Percentiles rank a stretch among this genome's conserved stretches.
phyloP scores from a whole-genome alignment of 2,797 vertebrate genomes.

The Sphenodon punctatus region DNA sequence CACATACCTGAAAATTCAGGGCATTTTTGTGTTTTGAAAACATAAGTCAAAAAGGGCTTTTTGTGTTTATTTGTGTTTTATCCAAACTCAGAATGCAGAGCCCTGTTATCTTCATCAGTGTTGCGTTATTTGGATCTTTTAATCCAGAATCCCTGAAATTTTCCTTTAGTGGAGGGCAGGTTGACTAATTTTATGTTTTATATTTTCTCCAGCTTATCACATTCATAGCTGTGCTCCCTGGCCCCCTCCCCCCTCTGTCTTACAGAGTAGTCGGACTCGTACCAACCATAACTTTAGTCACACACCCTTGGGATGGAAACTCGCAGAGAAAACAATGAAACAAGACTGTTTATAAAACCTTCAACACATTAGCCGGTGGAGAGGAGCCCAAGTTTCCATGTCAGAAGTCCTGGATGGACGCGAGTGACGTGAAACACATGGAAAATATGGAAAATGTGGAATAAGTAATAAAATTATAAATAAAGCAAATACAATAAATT shows the following conservation, averaged over 20 bases:
- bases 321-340: conserved; percentile 6
- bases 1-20: too few relatives aligned
- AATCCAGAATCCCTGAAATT: neutral
- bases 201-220: neutral
- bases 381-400: conserved; percentile 47
- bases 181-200: neutral
- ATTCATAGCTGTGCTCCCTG: neutral
- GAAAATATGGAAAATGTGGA: conserved; percentile 77
- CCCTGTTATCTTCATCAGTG: too few relatives aligned
- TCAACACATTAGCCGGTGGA: neutral
- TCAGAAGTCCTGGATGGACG: conserved; percentile 3
- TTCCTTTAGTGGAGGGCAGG: neutral
- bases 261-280: neutral
- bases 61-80: too few relatives aligned
- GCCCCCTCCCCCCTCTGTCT: fast-evolving
- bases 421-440: conserved; percentile 59
- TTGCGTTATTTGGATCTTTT: too few relatives aligned
- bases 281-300: neutral
- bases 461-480: conserved; percentile 79
- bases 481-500: conserved; percentile 82
- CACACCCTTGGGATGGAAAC: neutral
- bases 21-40: too few relatives aligned
- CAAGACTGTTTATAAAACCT: conserved; percentile 29
- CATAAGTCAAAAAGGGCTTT: too few relatives aligned
- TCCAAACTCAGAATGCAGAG: too few relatives aligned